Percentiles rank a stretch among this genome's conserved stretches.
These are phyloP conservation scores for Prietella phreatophila DNA, from an alignment of 2,113 vertebrate genomes.

Conservation along the genomic window DNA sequence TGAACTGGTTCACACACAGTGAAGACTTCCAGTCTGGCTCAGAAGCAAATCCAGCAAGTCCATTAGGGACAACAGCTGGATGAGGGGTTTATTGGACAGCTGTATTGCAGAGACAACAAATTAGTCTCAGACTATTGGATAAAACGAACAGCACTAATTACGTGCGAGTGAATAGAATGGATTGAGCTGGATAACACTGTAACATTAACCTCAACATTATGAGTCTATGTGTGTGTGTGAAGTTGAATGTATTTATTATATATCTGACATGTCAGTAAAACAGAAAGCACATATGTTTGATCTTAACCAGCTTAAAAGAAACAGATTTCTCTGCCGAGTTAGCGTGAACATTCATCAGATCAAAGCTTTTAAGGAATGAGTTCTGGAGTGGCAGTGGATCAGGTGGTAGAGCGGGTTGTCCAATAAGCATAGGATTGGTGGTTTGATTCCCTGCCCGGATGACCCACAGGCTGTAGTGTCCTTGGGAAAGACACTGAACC, in stretches of 20 bases:
- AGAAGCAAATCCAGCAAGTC: constrained; percentile 5
- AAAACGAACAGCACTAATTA: constrained; percentile 24
- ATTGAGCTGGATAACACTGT: not conserved
- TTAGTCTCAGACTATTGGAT: constrained; percentile 7
- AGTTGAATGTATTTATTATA: no score
- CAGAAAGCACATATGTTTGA: not conserved
- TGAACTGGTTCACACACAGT: not conserved
- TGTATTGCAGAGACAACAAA: constrained; percentile 16
- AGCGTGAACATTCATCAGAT: not conserved
- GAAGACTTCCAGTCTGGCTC: not conserved
- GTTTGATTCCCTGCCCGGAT: no score
- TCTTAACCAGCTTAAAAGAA: not conserved
- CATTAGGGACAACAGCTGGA: constrained; percentile 19
- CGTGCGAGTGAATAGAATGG: not conserved
- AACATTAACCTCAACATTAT: no score
- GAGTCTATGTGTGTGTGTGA: no score
- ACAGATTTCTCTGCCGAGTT: not conserved
- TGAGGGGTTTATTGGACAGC: constrained; percentile 12
- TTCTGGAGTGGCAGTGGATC: no score
- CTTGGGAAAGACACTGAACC: no score
- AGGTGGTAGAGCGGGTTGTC: no score
- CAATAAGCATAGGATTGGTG: no score
- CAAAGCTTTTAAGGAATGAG: not conserved
- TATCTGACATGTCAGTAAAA: not conserved
- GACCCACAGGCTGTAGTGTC: no score